Conservation (phyloP, 64 coral and sea anemone species). For the Astreopora myriophthalma region DNA sequence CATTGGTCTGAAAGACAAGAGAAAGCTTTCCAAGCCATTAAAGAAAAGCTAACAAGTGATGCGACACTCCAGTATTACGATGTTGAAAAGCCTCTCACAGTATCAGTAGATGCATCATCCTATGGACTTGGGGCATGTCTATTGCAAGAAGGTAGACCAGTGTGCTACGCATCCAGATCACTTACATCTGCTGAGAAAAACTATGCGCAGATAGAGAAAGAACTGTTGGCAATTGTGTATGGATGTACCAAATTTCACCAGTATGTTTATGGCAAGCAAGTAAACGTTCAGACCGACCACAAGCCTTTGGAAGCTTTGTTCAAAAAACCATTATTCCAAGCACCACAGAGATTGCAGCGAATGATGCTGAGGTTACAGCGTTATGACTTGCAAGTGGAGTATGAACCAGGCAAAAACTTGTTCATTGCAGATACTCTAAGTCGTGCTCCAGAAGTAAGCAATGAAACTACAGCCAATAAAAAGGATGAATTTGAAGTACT, state of each 20-base stretch:
- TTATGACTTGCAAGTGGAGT: constrained; percentile 21
- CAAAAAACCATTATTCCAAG: neutral
- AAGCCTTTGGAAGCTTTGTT: constrained; percentile 31
- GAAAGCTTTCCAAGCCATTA: too few relatives aligned
- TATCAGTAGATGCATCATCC: constrained; percentile 45
- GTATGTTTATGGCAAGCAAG: constrained; percentile 39
- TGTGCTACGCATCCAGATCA: constrained; percentile 34
- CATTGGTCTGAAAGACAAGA: neutral
- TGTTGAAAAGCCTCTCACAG: neutral
- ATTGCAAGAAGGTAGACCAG: neutral
- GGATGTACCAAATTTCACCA: constrained; percentile 35
- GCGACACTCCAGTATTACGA: too few relatives aligned
- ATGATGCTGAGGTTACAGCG: neutral
- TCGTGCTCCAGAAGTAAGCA: neutral
- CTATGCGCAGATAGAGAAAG: too few relatives aligned
- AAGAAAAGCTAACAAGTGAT: too few relatives aligned
- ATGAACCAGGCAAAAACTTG: constrained; percentile 22
- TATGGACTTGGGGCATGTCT: constrained; percentile 36
- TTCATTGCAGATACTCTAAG: constrained; percentile 43
- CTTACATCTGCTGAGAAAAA: constrained; percentile 7
- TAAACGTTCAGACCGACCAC: constrained; percentile 31
- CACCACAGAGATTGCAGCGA: too few relatives aligned
- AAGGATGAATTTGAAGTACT: constrained; percentile 27
- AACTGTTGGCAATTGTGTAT: constrained; percentile 38
- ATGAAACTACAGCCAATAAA: neutral